Conservation (phyloP, 2,113 vertebrate genomes). For the Numida meleagris region DNA sequence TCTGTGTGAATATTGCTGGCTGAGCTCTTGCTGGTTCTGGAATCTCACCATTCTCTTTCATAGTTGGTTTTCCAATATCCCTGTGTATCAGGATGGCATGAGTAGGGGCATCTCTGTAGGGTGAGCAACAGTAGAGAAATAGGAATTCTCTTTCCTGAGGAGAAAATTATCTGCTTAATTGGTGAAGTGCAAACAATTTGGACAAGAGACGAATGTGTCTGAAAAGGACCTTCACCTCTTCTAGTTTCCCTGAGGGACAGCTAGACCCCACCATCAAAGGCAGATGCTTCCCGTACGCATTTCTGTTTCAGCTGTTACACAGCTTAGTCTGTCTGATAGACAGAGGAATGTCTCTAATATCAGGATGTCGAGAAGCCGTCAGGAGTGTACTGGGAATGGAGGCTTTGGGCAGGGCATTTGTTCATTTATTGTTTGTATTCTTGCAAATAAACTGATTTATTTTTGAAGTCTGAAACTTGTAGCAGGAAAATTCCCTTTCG, state of each 20-base stretch:
- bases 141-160: background rate
- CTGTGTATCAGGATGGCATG: accelerated
- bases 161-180: background rate
- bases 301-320: constrained; percentile 25
- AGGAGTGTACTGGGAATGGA: background rate
- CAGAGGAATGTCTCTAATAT: constrained; percentile 9
- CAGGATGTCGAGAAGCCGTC: background rate
- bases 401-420: background rate
- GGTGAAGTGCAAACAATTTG: background rate
- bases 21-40: background rate
- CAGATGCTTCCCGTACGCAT: background rate
- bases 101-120: background rate
- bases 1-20: background rate
- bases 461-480: constrained; percentile 20
- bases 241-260: constrained; percentile 33
- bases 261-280: background rate
- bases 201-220: background rate
- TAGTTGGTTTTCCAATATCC: background rate
- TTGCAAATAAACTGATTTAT: background rate
- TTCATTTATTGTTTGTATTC: background rate
- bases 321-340: too few relatives aligned
- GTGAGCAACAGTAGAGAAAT: background rate
- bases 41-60: background rate
- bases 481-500: background rate
- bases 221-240: constrained; percentile 1